Evolutionary conservation across 2,888 invertebrate species (phyloP), one percentile per base, ranked within the genome.

Genomic region (Apamea sordens): DNA sequence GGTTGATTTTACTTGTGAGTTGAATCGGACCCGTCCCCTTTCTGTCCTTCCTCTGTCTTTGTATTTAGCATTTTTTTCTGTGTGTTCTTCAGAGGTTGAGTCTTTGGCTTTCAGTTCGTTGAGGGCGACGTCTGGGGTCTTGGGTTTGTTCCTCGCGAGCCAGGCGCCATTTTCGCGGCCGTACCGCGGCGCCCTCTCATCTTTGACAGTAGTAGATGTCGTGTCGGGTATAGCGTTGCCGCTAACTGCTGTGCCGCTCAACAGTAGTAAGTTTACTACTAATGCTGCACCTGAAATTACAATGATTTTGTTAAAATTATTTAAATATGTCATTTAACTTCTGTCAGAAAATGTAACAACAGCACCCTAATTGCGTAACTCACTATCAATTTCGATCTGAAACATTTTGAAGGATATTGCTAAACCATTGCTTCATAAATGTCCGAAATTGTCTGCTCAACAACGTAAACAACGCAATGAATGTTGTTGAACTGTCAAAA

Each of bases 11-110:
- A 86, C 73, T 82, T 92, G 91, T 21, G 94, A 73, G 59, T 92
- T 89, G 76, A 93, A 97, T 84, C 93, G 92, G 0, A 96, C 93
- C 89, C 95, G 96, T 94, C 97, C 97, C 86, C 97, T 93, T 76
- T 95, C 94, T 91, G 63, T 71, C 36, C 95, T 96, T 94, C 97
- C 97, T 86, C 97, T 93, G 76, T 95, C 94, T 91, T 96, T 97
- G 84, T 96, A 95, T 93, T 96, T 97, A n/a, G 94, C 95, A 91
- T 96, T 96, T 91, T 96, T 96, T 59, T 96, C 96, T 64, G 95
- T 93, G 78, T 95, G 93, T 89, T 96, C 97, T 89, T 96, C 96
- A 24, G 95, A 95, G 4, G 92, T 93, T 7, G 94, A 91, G 73
- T 95, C 96, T 90, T 96, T 96, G 72, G 94, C 93, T 75, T 93